Conservation (phyloP, 2,113 vertebrate genomes). For the Pseudorhombus dupliciocellatus region DNA sequence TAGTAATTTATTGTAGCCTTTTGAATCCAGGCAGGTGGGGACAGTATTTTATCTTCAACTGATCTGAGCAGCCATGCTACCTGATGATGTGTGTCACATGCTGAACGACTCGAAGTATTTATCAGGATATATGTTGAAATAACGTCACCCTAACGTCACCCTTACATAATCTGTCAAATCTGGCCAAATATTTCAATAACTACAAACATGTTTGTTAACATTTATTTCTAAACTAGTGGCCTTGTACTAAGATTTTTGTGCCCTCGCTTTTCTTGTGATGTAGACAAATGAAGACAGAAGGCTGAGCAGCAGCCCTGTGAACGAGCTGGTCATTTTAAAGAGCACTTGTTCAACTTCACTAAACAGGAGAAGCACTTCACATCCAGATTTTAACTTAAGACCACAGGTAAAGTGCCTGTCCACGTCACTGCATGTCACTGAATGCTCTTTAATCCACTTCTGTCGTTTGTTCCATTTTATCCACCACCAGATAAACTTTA, state of each 20-base stretch:
- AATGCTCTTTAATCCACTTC: constrained; percentile 4
- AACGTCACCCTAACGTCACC: constrained; percentile 41
- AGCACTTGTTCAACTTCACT: constrained; percentile 54
- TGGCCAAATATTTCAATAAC: constrained; percentile 55
- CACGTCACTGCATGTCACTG: not conserved
- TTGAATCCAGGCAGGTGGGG: constrained; percentile 72
- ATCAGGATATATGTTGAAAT: constrained; percentile 43
- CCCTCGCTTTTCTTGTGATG: not conserved
- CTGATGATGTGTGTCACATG: constrained; percentile 36
- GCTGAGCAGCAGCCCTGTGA: constrained; percentile 11
- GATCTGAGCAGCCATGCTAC: constrained; percentile 52
- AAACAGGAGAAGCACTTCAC: constrained; percentile 53
- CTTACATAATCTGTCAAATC: constrained; percentile 34
- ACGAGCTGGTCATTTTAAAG: constrained; percentile 36
- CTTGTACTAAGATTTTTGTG: constrained; percentile 42
- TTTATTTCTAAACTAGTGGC: constrained; percentile 52
- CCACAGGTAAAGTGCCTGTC: constrained; percentile 39
- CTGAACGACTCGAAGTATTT: constrained; percentile 55
- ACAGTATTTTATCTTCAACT: constrained; percentile 71
- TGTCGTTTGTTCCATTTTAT: not conserved
- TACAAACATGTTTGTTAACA: constrained; percentile 23
- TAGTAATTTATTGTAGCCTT: constrained; percentile 89
- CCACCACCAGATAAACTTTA: constrained; percentile 15
- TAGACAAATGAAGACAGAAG: not conserved
- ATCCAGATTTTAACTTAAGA: constrained; percentile 9